These are phyloP conservation scores for Nicator chloris DNA, from an alignment of 2,113 vertebrate species.

Conservation along the genomic window DNA sequence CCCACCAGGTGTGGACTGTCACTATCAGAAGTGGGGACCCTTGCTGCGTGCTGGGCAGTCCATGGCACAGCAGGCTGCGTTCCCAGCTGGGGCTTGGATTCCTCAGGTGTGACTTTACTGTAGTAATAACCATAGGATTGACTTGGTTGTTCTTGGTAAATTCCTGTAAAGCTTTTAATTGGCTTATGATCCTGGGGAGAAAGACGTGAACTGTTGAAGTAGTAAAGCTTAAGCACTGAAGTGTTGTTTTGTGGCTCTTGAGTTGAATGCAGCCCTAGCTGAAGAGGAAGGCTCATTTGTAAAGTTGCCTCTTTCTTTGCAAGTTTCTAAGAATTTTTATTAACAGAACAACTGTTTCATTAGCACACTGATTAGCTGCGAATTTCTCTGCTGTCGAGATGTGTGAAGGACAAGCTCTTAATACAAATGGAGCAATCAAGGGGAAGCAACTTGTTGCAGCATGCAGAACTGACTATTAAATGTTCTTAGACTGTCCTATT, in stretches of 20 bases:
- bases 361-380: slow-evolving; percentile 11
- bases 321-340: slow-evolving; percentile 11
- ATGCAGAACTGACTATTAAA: background rate
- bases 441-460: background rate
- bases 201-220: background rate
- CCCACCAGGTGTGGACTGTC: fast-evolving
- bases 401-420: slow-evolving; percentile 23
- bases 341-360: slow-evolving; percentile 40
- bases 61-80: fast-evolving
- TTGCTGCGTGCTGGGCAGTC: background rate
- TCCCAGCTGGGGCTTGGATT: background rate
- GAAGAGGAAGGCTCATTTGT: background rate
- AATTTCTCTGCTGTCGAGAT: background rate
- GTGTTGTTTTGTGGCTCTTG: background rate
- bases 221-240: background rate
- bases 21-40: background rate
- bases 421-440: slow-evolving; percentile 39
- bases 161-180: background rate
- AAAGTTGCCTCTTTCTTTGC: background rate
- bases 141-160: background rate
- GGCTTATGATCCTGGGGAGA: background rate
- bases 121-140: background rate
- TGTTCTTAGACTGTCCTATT: background rate
- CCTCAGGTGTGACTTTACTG: background rate
- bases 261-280: background rate